These are phyloP conservation scores for Calameuta filiformis DNA, from an alignment of 2,888 invertebrate species.

Conservation along the genomic window DNA sequence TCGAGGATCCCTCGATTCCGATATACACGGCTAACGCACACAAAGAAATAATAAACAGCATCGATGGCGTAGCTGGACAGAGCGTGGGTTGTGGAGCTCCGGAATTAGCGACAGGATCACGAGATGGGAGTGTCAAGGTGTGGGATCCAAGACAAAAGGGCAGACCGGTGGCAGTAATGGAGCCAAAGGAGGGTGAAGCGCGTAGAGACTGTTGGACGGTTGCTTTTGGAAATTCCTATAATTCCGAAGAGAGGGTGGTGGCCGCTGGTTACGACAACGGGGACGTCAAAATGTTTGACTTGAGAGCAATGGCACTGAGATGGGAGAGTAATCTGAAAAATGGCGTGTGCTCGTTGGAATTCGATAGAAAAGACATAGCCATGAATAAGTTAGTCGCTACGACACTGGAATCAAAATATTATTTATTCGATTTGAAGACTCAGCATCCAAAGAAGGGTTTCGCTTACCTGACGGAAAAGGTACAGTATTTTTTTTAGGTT, in stretches of 20 bases:
- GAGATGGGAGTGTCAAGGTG: conserved; percentile 94
- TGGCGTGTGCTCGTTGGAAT: conserved; percentile 89
- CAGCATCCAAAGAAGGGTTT: conserved; percentile 90
- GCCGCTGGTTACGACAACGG: conserved; percentile 97
- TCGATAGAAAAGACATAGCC: conserved; percentile 91
- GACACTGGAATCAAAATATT: conserved; percentile 90
- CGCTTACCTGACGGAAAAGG: conserved; percentile 72
- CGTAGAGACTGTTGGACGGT: conserved; percentile 95
- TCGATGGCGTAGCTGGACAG: conserved; percentile 89
- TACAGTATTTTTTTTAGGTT: conserved; percentile 36
- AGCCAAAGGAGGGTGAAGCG: conserved; percentile 76
- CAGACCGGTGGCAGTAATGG: conserved; percentile 90
- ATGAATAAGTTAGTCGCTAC: conserved; percentile 96
- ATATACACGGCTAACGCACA: conserved; percentile 86
- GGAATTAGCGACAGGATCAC: conserved; percentile 93
- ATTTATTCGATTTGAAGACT: conserved; percentile 89
- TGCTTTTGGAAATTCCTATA: conserved; percentile 91
- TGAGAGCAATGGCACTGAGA: conserved; percentile 82
- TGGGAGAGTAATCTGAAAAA: conserved; percentile 95
- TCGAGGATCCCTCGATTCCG: conserved; percentile 79
- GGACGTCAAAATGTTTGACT: conserved; percentile 93
- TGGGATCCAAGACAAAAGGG: conserved; percentile 95
- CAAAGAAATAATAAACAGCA: conserved; percentile 86
- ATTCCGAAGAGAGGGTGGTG: conserved; percentile 85
- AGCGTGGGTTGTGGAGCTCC: conserved; percentile 89